These are phyloP conservation scores for Nomada ferruginata DNA, from an alignment of 2,888 invertebrate genomes.

Conservation along the genomic window DNA sequence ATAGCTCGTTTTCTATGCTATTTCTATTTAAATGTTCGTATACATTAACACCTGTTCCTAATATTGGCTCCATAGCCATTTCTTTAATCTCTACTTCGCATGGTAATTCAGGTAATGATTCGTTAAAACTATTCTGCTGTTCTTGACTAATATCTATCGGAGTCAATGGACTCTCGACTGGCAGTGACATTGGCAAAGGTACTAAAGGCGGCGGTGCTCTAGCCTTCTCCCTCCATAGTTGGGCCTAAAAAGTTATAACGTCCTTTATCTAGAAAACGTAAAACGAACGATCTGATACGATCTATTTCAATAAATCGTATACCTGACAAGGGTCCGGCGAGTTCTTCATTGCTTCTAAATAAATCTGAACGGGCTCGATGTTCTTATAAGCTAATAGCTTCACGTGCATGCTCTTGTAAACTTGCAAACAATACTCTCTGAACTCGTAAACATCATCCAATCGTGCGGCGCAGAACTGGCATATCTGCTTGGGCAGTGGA, in stretches of 20 bases:
- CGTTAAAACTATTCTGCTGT: constrained; percentile 58
- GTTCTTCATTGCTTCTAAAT: constrained; percentile 78
- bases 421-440: constrained; percentile 76
- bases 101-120: constrained; percentile 74
- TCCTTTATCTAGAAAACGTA: constrained; percentile 11
- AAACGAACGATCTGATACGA: not conserved
- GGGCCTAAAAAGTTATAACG: constrained; percentile 66
- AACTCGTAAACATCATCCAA: constrained; percentile 79
- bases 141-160: constrained; percentile 53
- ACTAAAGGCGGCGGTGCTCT: constrained; percentile 79
- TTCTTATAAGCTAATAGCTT: constrained; percentile 69
- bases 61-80: constrained; percentile 53
- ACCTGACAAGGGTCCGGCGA: constrained; percentile 81
- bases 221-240: constrained; percentile 77
- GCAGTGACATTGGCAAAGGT: constrained; percentile 74
- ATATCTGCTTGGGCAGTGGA: constrained; percentile 80
- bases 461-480: constrained; percentile 80
- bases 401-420: constrained; percentile 77
- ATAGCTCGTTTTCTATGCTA: constrained; percentile 20
- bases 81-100: constrained; percentile 80
- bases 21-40: constrained; percentile 33
- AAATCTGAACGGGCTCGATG: constrained; percentile 75
- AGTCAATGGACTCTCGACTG: constrained; percentile 59
- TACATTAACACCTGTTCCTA: constrained; percentile 34
- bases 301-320: constrained; percentile 16